These are phyloP conservation scores for Eristalis intricaria DNA, from an alignment of 2,888 invertebrate genomes.

Conservation along the genomic window DNA sequence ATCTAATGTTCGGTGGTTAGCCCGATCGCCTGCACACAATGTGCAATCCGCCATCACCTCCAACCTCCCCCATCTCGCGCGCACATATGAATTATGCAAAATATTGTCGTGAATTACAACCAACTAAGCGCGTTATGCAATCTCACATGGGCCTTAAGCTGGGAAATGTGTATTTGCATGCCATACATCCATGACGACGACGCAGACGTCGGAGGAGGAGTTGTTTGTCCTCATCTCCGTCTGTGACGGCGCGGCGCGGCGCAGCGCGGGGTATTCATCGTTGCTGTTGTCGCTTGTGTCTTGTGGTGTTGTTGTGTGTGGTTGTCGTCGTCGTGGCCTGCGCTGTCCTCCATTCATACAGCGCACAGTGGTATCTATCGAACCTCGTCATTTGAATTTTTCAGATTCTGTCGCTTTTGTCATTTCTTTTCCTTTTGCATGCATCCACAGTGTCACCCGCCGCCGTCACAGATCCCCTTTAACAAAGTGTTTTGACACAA, in stretches of 20 bases:
- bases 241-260: neutral
- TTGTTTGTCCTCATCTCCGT: neutral
- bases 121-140: conserved; percentile 71
- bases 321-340: neutral
- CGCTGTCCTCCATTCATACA: neutral
- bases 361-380: conserved; percentile 34
- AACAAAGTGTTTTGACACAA: conserved; percentile 72
- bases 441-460: conserved; percentile 1
- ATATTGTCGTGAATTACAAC: conserved; percentile 72
- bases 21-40: conserved; percentile 56
- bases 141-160: conserved; percentile 71
- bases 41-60: conserved; percentile 54
- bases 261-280: neutral
- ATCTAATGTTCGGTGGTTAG: conserved; percentile 64
- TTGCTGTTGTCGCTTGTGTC: too few species aligned
- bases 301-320: too few species aligned
- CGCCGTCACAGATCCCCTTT: conserved; percentile 4
- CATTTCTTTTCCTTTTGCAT: conserved; percentile 30
- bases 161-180: conserved; percentile 70
- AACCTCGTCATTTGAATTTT: conserved; percentile 71
- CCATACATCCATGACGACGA: too few species aligned
- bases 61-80: neutral
- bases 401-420: conserved; percentile 68
- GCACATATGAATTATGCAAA: conserved; percentile 72
- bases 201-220: too few species aligned